These are phyloP conservation scores for Aphodius sticticus DNA, from an alignment of 2,888 invertebrate genomes.

Conservation along the genomic window DNA sequence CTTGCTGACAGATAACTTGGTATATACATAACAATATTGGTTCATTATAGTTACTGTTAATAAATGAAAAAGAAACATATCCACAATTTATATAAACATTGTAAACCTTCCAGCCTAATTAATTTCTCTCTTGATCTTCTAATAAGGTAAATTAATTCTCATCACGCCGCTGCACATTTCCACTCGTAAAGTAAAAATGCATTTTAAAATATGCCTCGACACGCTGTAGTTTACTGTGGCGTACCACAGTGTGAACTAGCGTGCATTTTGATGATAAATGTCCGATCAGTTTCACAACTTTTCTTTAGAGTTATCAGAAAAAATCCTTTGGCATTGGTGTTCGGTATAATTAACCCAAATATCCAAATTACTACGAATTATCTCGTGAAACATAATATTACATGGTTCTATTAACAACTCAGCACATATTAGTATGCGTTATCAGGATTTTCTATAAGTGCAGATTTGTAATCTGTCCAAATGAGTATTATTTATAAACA, in stretches of 20 bases:
- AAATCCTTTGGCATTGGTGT: too few relatives aligned
- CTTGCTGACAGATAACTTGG: too few relatives aligned
- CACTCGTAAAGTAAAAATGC: background rate
- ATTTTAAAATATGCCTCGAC: background rate
- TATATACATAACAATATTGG: too few relatives aligned
- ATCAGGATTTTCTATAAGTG: background rate
- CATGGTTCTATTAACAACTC: background rate
- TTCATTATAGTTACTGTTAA: too few relatives aligned
- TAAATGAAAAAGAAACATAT: too few relatives aligned
- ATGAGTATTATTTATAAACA: background rate
- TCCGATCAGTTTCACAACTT: background rate
- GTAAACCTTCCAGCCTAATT: too few relatives aligned
- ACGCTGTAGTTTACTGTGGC: background rate
- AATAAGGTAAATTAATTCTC: background rate
- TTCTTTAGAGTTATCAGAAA: too few relatives aligned
- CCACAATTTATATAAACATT: too few relatives aligned
- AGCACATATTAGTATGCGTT: background rate
- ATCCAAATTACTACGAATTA: background rate
- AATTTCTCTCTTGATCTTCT: too few relatives aligned
- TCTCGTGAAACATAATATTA: background rate
- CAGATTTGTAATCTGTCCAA: background rate
- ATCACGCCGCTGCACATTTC: background rate
- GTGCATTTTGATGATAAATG: background rate
- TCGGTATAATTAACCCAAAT: background rate
- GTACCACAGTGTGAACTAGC: background rate